phyloP scores from a whole-genome alignment of 1,140 invertebrate genomes.

The Adelges cooleyi region DNA sequence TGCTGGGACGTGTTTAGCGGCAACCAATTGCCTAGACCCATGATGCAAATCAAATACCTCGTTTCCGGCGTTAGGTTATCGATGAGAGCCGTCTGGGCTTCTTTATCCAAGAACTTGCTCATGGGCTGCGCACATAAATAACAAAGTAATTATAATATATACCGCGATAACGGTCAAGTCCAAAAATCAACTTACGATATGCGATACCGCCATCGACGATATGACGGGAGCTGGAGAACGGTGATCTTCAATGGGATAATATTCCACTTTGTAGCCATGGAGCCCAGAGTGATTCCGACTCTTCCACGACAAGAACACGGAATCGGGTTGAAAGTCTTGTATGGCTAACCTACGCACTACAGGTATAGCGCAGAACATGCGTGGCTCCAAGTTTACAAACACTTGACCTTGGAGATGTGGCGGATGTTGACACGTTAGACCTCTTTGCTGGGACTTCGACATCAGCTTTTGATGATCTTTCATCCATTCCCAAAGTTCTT shows the following conservation, averaged over 20 bases:
- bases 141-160: too few relatives aligned
- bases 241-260: conserved; percentile 54
- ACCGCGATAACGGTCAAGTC: too few relatives aligned
- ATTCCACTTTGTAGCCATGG: conserved; percentile 73
- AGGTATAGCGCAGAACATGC: conserved; percentile 68
- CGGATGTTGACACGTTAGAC: conserved; percentile 62
- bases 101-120: conserved; percentile 54
- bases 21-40: conserved; percentile 60
- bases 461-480: conserved; percentile 62
- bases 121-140: conserved; percentile 44
- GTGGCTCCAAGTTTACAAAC: conserved; percentile 63
- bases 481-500: conserved; percentile 79
- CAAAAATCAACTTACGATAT: background rate
- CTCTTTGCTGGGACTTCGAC: conserved; percentile 41
- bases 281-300: conserved; percentile 69
- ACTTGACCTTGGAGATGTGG: conserved; percentile 59
- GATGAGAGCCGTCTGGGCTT: conserved; percentile 56
- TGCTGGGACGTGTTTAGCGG: conserved; percentile 31
- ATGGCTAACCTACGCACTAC: conserved; percentile 68
- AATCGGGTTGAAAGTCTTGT: conserved; percentile 76
- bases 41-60: conserved; percentile 70
- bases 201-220: background rate
- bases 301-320: conserved; percentile 78
- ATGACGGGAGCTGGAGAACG: background rate
- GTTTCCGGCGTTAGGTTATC: conserved; percentile 60